Evolutionary conservation across 2,888 invertebrate genomes (phyloP).

Genomic region (Drosophila atripex): DNA sequence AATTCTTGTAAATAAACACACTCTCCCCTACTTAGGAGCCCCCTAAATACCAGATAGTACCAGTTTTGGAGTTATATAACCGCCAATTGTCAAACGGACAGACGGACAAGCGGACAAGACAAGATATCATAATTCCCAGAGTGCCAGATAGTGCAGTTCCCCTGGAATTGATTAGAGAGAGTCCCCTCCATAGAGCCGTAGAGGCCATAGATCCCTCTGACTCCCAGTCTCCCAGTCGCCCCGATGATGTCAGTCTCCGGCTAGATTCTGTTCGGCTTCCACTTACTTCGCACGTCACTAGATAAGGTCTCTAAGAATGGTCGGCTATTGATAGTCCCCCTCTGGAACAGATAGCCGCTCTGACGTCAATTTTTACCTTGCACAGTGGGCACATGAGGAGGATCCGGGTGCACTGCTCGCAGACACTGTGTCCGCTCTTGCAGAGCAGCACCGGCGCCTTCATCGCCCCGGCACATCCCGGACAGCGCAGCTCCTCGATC

Average conservation of each 20-base stretch:
- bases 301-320: constrained; percentile 13
- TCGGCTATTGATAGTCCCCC: constrained; percentile 1
- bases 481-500: constrained; percentile 83
- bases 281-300: constrained; percentile 29
- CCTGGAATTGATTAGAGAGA: constrained; percentile 13
- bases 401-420: constrained; percentile 81
- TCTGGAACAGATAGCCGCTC: not conserved
- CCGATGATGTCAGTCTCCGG: constrained; percentile 19
- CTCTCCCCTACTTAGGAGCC: no score
- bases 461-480: constrained; percentile 83
- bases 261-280: constrained; percentile 10
- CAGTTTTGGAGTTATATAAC: no score
- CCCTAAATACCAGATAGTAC: no score
- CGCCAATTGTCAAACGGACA: no score
- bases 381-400: constrained; percentile 82
- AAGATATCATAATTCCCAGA: not conserved
- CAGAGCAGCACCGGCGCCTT: constrained; percentile 82
- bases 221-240: not conserved
- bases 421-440: constrained; percentile 82
- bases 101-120: not conserved
- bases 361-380: constrained; percentile 72
- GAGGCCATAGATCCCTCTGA: constrained; percentile 16
- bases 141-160: not conserved
- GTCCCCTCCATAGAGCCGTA: not conserved
- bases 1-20: not conserved